A percentile compares a stretch with the other conserved stretches of the same genome.
Evolutionary conservation across 2,797 vertebrate genomes (phyloP).

Genomic region (Parauchenoglanis ngamensis): DNA sequence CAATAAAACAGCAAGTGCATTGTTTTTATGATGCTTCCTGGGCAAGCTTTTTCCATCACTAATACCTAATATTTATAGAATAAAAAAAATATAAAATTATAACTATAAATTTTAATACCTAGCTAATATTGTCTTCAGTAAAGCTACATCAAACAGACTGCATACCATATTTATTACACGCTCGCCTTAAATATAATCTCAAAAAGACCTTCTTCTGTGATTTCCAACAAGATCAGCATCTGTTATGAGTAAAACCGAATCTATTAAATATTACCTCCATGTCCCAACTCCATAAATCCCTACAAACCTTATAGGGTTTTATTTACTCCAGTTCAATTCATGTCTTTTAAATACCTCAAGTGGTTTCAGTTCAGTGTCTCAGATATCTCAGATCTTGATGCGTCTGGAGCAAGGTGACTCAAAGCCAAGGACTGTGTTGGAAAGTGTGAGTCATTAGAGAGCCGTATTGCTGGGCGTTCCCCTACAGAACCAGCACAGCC

Average conservation of each 20-base stretch:
- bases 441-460: constrained; percentile 49
- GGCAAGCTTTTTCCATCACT: background rate
- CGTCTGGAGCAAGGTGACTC: constrained; percentile 38
- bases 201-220: background rate
- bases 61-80: background rate
- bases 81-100: background rate
- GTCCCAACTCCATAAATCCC: background rate
- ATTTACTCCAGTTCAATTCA: background rate
- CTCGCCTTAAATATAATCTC: background rate
- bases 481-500: constrained; percentile 32
- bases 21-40: background rate
- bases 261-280: background rate
- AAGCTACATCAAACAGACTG: background rate
- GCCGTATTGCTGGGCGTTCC: constrained; percentile 32
- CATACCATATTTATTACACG: background rate
- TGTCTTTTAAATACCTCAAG: background rate
- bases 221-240: background rate
- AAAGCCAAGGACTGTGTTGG: constrained; percentile 38
- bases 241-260: background rate
- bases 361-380: background rate
- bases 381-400: background rate
- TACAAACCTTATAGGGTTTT: background rate
- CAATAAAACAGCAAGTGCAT: constrained; percentile 15
- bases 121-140: background rate
- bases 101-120: background rate